Evolutionary conservation across 2,797 vertebrate genomes (phyloP).

Genomic region (Artibeus jamaicensis): DNA sequence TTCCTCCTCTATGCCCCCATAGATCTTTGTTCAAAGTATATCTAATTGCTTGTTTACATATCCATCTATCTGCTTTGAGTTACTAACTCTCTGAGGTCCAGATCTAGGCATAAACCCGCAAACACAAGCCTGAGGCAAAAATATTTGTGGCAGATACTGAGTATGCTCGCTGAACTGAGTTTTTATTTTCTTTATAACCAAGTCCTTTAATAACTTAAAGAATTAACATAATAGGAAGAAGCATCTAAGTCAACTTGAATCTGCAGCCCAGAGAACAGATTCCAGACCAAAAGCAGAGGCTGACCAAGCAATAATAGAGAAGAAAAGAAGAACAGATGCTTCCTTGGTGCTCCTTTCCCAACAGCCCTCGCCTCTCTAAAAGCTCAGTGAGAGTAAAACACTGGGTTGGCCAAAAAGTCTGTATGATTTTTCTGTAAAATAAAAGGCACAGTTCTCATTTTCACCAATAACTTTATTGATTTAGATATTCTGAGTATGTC

Average conservation of each 20-base stretch:
- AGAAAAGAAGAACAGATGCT: not conserved
- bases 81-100: not conserved
- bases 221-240: not conserved
- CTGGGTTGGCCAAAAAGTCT: not conserved
- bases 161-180: not conserved
- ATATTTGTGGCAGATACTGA: not conserved
- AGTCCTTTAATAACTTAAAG: not conserved
- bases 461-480: not conserved
- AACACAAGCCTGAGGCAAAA: not conserved
- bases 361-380: not conserved
- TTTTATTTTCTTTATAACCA: conserved; percentile 23
- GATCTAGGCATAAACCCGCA: not conserved
- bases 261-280: not conserved
- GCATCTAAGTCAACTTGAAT: not conserved
- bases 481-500: not conserved
- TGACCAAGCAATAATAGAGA: not conserved
- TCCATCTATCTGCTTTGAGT: not conserved
- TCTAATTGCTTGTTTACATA: not conserved
- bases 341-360: not conserved
- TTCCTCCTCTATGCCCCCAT: not conserved
- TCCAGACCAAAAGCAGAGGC: not conserved
- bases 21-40: not conserved
- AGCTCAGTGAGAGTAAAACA: not conserved
- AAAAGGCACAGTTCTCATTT: not conserved
- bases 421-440: not conserved